Base-by-base conservation (phyloP, 1,140 invertebrate species). In the Steinernema khuongi region DNA sequence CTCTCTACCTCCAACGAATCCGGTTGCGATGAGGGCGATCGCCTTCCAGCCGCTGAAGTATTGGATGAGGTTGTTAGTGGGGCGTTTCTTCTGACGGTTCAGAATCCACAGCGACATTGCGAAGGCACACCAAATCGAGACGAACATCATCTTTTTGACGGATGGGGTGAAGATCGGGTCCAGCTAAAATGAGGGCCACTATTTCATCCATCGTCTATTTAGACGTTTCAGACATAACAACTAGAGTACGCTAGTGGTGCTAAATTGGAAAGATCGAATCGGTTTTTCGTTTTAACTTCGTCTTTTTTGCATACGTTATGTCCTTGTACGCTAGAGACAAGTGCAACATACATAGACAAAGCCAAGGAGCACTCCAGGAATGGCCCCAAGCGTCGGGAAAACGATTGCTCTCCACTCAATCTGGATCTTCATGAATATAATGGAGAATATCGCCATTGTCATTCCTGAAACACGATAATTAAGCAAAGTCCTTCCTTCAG, bases 51-150 rank as follows among this genome's bases (percentile, higher is more conserved):
- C 22, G 30, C 71, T 69, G 50, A 83, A 76, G 26, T 75, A 66
- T 29, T 72, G 80, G 66, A 83, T 83, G 36, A 69, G 44, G 22
- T 74, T 69, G 74, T 75, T 81, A 18, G 78, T 81, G 4, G 60
- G 29, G 17, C 82, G 79, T 70, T 83, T 84, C 69, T 81, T 74
- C 60, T 79, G 70, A 26, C 60, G 32, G 71, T 84, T 83, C 1
- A 83, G 76, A 19, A 84, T 66, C 33, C 76, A 74, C 17, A 83
- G 71, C 2, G 81, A 75, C 31, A 82, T 73, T 7, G 82, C 82
- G 71, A 83, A 83, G n/a, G 82, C 60, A 67, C 80, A 81, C 81
- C 81, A 83, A 33, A 83, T 80, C n/a, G 77, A 72, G 26, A 83
- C 81, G 71, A 83, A 83, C 17, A 77, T 43, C 79, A 83, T 82